Percentiles rank a stretch among this genome's conserved stretches.
These are phyloP conservation scores for Ctenoplectra terminalis DNA, from an alignment of 1,140 invertebrate species.

Conservation along the genomic window DNA sequence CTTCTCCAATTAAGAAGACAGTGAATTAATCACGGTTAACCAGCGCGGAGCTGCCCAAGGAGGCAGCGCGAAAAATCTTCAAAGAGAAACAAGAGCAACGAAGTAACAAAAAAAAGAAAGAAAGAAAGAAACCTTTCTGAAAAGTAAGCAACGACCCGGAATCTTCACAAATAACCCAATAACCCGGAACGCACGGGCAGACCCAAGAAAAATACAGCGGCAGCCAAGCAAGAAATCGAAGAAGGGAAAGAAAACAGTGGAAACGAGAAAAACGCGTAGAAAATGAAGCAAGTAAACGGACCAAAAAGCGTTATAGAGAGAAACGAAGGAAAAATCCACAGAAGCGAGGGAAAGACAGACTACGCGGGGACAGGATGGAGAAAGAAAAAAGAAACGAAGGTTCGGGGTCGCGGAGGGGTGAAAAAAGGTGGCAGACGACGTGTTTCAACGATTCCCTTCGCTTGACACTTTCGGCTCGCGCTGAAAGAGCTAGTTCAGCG, in stretches of 20 bases:
- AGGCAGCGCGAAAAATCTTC: no score
- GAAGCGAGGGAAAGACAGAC: background rate
- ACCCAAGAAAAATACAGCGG: background rate
- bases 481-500: conserved; percentile 43
- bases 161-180: no score
- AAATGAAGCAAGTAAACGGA: background rate
- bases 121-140: no score
- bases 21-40: no score
- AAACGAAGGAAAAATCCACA: background rate
- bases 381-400: no score
- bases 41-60: no score
- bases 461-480: conserved; percentile 57
- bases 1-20: no score
- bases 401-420: background rate
- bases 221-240: background rate
- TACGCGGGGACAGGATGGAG: no score
- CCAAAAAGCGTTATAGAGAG: background rate
- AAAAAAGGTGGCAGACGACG: conserved; percentile 16
- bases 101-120: no score
- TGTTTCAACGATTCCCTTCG: conserved; percentile 54
- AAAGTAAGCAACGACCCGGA: no score
- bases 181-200: no score
- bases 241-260: background rate
- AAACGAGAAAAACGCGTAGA: background rate
- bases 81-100: no score